Evolutionary conservation across 2,888 invertebrate genomes (phyloP), one percentile per base, ranked within the genome.

Genomic region (Trisateles emortualis): DNA sequence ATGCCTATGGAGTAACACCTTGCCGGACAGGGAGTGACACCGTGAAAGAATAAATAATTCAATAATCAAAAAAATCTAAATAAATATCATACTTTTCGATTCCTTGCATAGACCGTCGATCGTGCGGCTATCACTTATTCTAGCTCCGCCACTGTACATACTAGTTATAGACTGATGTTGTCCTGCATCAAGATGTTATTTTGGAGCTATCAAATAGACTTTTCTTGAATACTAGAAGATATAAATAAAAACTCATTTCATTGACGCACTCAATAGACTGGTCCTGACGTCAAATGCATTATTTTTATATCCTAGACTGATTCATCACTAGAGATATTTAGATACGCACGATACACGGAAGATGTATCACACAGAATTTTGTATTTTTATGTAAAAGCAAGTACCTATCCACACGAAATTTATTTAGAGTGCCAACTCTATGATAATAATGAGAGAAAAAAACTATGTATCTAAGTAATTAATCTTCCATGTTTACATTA

Each of bases 281-380:
- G 48, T 54, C 29, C 42, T 71, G 68, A 68, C 68, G 68, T 72
- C 68, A 72, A 61, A 40, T 56, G 38, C 52, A 61, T 52, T 54
- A 64, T 61, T 68, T 60, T 63, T 63, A 63, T 53, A 54, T 57
- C 16, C 22, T 49, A 36, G 16, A 42, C 53, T 63, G 59, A 64
- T 48, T 64, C 64, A 55, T 30, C 42, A 10, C 59, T 45, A 30
- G 22, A 49, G 10, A 49, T 42, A 46, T 42, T 60, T 29, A 42
- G 48, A n/a, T 52, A 26, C 16, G 38, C 22, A 22, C n/a, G 5
- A 24, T 43, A 36, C 35, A 41, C 39, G 17, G 39, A 19, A 52
- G 42, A 39, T 5, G n/a, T 13, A 49, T 62, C 39, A 62, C 39
- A 22, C 13, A 2, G 11, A 10, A 17, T 6, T 29, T 0, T 32